These are phyloP conservation scores for Chromobotia macracanthus DNA, from an alignment of 2,797 vertebrate species.

Conservation along the genomic window DNA sequence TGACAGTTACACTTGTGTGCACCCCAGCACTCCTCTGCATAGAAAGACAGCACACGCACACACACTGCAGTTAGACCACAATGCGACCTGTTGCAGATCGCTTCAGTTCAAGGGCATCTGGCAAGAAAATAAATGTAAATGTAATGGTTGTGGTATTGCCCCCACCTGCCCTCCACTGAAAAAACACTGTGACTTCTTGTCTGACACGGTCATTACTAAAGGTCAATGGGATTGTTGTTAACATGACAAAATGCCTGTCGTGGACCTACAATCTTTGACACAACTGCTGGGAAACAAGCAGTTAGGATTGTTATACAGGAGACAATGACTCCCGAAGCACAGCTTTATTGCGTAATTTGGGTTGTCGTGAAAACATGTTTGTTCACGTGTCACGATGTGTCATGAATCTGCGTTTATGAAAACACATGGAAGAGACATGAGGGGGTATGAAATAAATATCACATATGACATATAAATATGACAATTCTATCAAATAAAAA, in stretches of 20 bases:
- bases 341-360: constrained; percentile 37
- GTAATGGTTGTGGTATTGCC: constrained; percentile 38
- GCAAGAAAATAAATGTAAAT: constrained; percentile 45
- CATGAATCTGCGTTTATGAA: not conserved
- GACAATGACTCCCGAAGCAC: not conserved
- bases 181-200: constrained; percentile 43
- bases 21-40: not conserved
- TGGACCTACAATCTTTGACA: constrained; percentile 48
- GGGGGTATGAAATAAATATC: constrained; percentile 1
- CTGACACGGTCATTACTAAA: constrained; percentile 58
- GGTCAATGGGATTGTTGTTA: constrained; percentile 55
- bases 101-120: not conserved
- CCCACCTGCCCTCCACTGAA: constrained; percentile 25
- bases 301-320: constrained; percentile 43
- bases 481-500: constrained; percentile 3
- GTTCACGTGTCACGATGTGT: not conserved
- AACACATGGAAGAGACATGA: not conserved
- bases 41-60: constrained; percentile 7
- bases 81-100: not conserved
- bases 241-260: constrained; percentile 56
- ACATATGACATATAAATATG: no score
- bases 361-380: constrained; percentile 22
- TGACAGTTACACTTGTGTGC: constrained; percentile 28
- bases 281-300: constrained; percentile 30
- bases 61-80: not conserved